Evolutionary conservation across 2,888 invertebrate species (phyloP), one percentile per base, ranked within the genome.

Genomic region (Meandrusa payeni): DNA sequence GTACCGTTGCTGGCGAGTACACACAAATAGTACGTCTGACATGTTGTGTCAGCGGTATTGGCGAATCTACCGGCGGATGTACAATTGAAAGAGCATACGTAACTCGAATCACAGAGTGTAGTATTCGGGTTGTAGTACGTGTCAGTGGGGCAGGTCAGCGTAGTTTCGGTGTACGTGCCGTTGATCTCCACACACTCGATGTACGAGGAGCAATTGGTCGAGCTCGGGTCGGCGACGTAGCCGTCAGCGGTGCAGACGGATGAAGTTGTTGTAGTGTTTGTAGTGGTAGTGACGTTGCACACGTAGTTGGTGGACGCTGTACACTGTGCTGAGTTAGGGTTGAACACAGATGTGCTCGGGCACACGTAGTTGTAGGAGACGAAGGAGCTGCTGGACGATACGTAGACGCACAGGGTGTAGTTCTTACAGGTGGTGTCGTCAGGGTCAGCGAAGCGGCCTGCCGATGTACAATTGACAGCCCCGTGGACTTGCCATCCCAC

Each of bases 21-120:
- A 50, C 89, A 89, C 19, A 72, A 64, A 45, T 66, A 79, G 50
- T 88, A 89, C 0, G 57, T 63, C 47, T 77, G 65, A 43, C 88
- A 89, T 1, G 74, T 74, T 0, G 71, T 59, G 37, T 88, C 88
- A 1, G 66, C 45, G 1, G 66, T 51, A 51, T 89, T 66, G 0
- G 81, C 69, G 24, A 69, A 85, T 52, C 85, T 70, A 1, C 89
- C 89, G 0, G 67, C 69, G 0, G 73, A 41, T 0, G 69, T 55
- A 48, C 89, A 89, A 0, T 61, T 58, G 42, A 79, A 78, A 0
- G 47, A 3, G 7, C 19, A 20, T n/a, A 19, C 17, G 28, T 41
- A 41, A 11, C 26, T 13, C 1, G 61, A 22, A 2, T 77, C 79
- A 24, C 87, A 86, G 0, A 63, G 34, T 28, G 77, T 76, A 0